These are phyloP conservation scores for Autographa gamma DNA, from an alignment of 2,888 invertebrate species.

Conservation along the genomic window DNA sequence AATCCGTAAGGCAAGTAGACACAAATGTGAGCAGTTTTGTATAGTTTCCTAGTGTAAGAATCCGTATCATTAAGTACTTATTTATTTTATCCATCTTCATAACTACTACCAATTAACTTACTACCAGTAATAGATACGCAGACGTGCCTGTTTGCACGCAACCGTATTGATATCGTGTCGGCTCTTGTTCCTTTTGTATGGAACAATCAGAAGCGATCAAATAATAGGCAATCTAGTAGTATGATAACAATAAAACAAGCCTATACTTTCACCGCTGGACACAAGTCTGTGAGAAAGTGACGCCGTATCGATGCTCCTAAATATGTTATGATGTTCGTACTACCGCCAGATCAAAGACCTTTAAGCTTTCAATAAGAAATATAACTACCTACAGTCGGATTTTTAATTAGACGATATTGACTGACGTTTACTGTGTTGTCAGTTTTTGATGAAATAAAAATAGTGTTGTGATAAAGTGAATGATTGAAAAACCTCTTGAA, in stretches of 20 bases:
- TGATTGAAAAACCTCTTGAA: too few species aligned
- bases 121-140: neutral
- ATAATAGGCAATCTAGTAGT: constrained; percentile 21
- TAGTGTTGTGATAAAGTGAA: too few species aligned
- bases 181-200: neutral
- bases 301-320: constrained; percentile 26
- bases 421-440: too few species aligned
- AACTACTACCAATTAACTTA: too few species aligned
- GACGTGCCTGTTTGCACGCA: neutral
- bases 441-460: too few species aligned
- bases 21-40: too few species aligned
- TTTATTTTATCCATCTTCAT: neutral
- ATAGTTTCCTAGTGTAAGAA: neutral
- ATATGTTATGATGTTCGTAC: constrained; percentile 13
- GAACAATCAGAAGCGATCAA: constrained; percentile 15
- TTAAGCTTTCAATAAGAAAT: too few species aligned
- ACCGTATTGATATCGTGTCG: neutral
- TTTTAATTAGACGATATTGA: too few species aligned
- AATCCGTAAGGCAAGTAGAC: too few species aligned
- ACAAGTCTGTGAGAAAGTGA: constrained; percentile 45
- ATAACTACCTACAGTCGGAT: too few species aligned
- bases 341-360: too few species aligned
- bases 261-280: constrained; percentile 43
- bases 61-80: neutral
- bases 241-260: constrained; percentile 50